A percentile compares a stretch with the other conserved stretches of the same genome.
Evolutionary conservation across 2,888 invertebrate genomes (phyloP).

Genomic region (Archips xylosteana): DNA sequence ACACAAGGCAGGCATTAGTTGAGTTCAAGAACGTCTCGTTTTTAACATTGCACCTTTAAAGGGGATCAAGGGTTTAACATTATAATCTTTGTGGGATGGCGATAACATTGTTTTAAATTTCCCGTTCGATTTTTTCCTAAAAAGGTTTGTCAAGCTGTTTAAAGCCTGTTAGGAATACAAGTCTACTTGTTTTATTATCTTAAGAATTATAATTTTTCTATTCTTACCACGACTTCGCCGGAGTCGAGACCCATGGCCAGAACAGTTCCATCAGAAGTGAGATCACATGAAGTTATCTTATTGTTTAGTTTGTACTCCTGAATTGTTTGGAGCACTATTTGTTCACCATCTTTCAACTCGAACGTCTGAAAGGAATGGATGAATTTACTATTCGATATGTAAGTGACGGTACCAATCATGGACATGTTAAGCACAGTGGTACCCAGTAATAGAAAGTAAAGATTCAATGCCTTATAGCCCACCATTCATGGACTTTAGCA

Average conservation of each 20-base stretch:
- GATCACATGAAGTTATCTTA: constrained; percentile 71
- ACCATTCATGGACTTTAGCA: too few species aligned
- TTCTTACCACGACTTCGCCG: constrained; percentile 87
- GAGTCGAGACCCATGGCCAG: constrained; percentile 87
- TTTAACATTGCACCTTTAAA: too few species aligned
- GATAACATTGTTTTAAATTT: neutral
- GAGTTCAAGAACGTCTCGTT: too few species aligned
- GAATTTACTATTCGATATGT: neutral
- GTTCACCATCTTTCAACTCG: constrained; percentile 56
- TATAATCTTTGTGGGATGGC: too few species aligned
- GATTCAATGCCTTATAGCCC: too few species aligned
- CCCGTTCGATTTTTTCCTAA: neutral
- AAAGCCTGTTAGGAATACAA: neutral
- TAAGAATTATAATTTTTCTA: neutral
- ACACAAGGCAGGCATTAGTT: too few species aligned
- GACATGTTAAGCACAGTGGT: too few species aligned
- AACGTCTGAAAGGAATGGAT: constrained; percentile 59
- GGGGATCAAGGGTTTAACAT: too few species aligned
- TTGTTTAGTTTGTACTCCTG: constrained; percentile 69
- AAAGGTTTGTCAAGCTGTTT: neutral
- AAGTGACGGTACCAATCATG: too few species aligned
- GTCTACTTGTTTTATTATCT: neutral
- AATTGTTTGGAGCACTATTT: constrained; percentile 58
- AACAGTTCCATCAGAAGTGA: constrained; percentile 84
- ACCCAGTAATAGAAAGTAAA: too few species aligned